phyloP scores from a whole-genome alignment of 64 coral and sea anemone species.

The Catalaphyllia jardinei region DNA sequence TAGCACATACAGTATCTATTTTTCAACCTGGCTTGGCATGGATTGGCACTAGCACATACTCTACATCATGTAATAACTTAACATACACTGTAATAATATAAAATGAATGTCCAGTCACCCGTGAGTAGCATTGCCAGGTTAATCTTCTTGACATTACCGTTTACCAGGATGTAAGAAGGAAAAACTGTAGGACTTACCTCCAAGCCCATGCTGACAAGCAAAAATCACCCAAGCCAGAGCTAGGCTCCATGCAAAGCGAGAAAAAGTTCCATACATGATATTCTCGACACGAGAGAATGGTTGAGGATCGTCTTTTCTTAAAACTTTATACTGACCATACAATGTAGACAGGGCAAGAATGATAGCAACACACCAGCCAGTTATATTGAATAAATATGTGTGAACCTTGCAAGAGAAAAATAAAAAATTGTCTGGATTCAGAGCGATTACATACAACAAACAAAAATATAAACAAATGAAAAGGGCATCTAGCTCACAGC shows the following conservation, averaged over 20 bases:
- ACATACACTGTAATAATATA: no score
- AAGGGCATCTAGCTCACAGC: no score
- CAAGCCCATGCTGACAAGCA: conserved; percentile 42
- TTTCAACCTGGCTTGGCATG: no score
- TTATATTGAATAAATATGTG: neutral
- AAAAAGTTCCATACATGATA: conserved; percentile 42
- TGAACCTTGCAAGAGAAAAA: neutral
- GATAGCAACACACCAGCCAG: conserved; percentile 48
- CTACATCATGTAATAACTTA: no score
- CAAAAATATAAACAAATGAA: no score
- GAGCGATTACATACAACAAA: no score
- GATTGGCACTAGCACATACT: no score
- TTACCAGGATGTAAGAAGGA: neutral
- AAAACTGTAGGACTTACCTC: conserved; percentile 12
- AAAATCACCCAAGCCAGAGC: conserved; percentile 66
- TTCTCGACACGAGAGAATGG: conserved; percentile 43
- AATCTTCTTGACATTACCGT: no score
- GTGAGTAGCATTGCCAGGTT: no score
- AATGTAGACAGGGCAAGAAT: conserved; percentile 22
- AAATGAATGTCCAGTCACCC: no score
- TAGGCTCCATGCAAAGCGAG: conserved; percentile 32
- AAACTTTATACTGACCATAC: conserved; percentile 38
- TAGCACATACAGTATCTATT: no score
- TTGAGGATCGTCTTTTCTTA: neutral
- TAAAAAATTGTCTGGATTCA: no score